Evolutionary conservation across 2,113 vertebrate species (phyloP), one percentile per base, ranked within the genome.

Genomic region (Hippocampus guttulatus): DNA sequence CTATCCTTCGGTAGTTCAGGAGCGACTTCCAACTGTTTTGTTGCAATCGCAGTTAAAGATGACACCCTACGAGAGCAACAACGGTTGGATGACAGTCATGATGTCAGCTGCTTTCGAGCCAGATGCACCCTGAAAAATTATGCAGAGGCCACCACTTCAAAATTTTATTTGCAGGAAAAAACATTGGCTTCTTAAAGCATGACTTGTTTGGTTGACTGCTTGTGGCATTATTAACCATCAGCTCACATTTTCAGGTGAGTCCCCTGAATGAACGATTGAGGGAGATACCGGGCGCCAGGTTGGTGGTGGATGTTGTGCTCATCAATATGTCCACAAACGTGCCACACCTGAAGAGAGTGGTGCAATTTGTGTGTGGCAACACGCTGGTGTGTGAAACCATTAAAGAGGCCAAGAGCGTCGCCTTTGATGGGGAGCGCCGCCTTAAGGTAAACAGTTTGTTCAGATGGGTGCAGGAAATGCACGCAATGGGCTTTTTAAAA

Each of bases 301-400:
- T 99, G 96, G 14, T 94, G 88, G 88, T 96, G 41, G 97, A 99
- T 81, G 94, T 99, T 67, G 86, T 98, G 45, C 93, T 95, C 75
- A 90, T 93, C 0, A 91, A 87, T 0, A 78, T 85, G 1, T 9
- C 45, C 30, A 70, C 80, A 40, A 70, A 38, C 1, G 77, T 81
- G 5, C 67, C 73, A 1, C 91, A 91, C 12, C 73, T 99, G 68
- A 96, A 88, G 78, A 95, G 85, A 82, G 95, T 94, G 30, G 90
- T 98, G 84, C 96, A 95, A 85, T 98, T 95, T 83, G 96, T 98
- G n/a, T 95, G 96, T 67, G 95, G 94, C 6, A 98, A 97, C 63
- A 79, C 93, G 1, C 81, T 99, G 49, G 92, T 98, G 62, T 98
- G 96, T 69, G 97, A 99, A 70, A 96, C 92, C 3, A 73, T 97